Evolutionary conservation across 2,113 vertebrate species (phyloP).

Genomic region (Colossoma macropomum): DNA sequence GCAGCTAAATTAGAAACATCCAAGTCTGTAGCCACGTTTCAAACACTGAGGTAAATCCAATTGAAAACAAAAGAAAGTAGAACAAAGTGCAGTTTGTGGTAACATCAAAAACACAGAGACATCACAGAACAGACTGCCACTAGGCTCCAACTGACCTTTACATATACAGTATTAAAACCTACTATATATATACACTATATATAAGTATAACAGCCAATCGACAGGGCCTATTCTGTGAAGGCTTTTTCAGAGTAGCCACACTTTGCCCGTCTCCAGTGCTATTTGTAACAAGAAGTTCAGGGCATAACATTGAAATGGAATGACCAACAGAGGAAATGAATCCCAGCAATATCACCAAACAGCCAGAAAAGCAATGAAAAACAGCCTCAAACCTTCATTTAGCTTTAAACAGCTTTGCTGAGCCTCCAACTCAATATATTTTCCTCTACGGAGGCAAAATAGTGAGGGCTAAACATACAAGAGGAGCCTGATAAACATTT

Average conservation of each 20-base stretch:
- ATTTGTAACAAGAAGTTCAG: not conserved
- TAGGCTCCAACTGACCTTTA: too few relatives aligned
- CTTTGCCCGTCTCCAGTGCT: slow-evolving; percentile 24
- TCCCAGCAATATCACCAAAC: not conserved
- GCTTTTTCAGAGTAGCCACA: slow-evolving; percentile 26
- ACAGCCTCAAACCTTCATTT: not conserved
- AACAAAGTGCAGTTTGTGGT: too few relatives aligned
- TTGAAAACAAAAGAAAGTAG: too few relatives aligned
- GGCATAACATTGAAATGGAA: slow-evolving; percentile 1
- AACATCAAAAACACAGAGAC: too few relatives aligned
- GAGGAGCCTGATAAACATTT: not conserved
- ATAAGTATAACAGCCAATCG: too few relatives aligned
- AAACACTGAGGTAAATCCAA: too few relatives aligned
- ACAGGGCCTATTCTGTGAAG: not conserved
- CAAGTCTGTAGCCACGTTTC: too few relatives aligned
- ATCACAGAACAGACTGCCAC: too few relatives aligned
- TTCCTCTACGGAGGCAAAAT: not conserved
- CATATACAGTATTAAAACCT: too few relatives aligned
- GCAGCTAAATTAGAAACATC: too few relatives aligned
- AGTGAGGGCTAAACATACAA: not conserved
- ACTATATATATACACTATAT: too few relatives aligned
- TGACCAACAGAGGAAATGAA: slow-evolving; percentile 3
- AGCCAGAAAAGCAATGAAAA: not conserved
- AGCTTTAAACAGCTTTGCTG: not conserved
- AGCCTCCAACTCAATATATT: not conserved